Base-by-base conservation (phyloP, 2,797 vertebrate genomes). In the Chlorospingus flavigularis region DNA sequence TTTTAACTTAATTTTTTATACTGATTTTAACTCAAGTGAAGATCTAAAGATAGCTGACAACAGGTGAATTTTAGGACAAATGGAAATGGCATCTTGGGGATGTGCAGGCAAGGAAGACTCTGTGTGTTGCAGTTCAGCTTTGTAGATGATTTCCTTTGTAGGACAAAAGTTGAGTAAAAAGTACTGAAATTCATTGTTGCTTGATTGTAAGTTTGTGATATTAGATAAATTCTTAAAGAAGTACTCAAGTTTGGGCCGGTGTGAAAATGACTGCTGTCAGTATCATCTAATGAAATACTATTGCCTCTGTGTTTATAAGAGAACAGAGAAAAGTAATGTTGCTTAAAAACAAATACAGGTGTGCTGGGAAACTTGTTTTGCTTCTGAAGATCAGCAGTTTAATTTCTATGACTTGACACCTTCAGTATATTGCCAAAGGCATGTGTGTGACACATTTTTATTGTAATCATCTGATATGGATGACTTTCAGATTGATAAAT, bases 401-500 rank as follows among this genome's bases (percentile, higher is more conserved):
- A 54, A 65, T 92, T 71, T 63, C 17, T 76, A 8, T 82, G 20
- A 61, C 15, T 50, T 61, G 39, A 26, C 39, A 48, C 20, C 10
- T 81, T 77, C 42, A 45, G 11, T 31, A 9, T 35, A 5, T 63
- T 81, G 30, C 67, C 89, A 15, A 87, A 89, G 51, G 20, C 24
- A 31, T 30, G 8, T 50, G 9, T 40, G 19, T 58, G 75, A 43
- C n/a, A 13, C 18, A 4, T 70, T 76, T 92, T 43, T 66, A 33
- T 72, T 67, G 26, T 14, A 68, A 43, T 45, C 16, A 17, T 68
- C 50, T 67, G 45, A 50, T 78, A 23, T 61, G 28, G 9, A 42
- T 86, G 61, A 92, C 60, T 84, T 68, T 88, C 60, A 95, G 71
- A 84, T 88, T 72, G 73, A 88, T 84, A 93, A 42, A 57, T 83